These are phyloP conservation scores for Sceliomorpha sp. DNA, from an alignment of 2,888 invertebrate species.

Conservation along the genomic window DNA sequence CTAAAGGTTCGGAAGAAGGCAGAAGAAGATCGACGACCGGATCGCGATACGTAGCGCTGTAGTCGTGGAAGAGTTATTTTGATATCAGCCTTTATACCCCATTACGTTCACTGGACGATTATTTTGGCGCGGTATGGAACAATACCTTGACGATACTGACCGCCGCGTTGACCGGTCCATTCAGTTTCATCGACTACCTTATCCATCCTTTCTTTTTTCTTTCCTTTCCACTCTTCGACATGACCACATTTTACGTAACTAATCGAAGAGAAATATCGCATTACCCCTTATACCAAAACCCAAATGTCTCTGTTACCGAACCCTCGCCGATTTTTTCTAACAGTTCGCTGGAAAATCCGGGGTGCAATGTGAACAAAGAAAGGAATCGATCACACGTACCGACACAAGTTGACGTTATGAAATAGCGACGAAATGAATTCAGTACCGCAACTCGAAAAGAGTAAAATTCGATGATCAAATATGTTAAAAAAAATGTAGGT, in stretches of 20 bases:
- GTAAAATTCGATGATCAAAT: no score
- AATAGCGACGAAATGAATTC: no score
- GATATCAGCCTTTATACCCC: slow-evolving; percentile 78
- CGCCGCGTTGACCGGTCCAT: slow-evolving; percentile 50
- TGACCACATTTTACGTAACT: slow-evolving; percentile 45
- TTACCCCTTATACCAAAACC: slow-evolving; percentile 6
- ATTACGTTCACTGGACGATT: slow-evolving; percentile 74
- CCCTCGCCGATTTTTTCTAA: slow-evolving; percentile 3
- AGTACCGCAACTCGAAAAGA: no score
- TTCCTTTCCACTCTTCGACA: slow-evolving; percentile 43
- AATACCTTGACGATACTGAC: slow-evolving; percentile 77
- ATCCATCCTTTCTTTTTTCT: slow-evolving; percentile 43
- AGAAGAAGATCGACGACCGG: background rate
- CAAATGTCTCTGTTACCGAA: background rate
- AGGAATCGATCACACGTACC: no score
- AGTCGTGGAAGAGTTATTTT: slow-evolving; percentile 71
- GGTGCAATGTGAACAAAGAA: no score
- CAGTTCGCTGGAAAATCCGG: no score
- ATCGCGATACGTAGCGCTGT: slow-evolving; percentile 12
- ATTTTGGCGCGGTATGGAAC: slow-evolving; percentile 72
- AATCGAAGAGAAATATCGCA: slow-evolving; percentile 48
- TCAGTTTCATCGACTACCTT: slow-evolving; percentile 50
- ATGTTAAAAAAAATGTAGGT: no score
- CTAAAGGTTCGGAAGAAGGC: background rate
- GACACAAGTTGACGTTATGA: no score